Base-by-base conservation (phyloP, 2,113 vertebrate species). In the Anguilla rostrata region DNA sequence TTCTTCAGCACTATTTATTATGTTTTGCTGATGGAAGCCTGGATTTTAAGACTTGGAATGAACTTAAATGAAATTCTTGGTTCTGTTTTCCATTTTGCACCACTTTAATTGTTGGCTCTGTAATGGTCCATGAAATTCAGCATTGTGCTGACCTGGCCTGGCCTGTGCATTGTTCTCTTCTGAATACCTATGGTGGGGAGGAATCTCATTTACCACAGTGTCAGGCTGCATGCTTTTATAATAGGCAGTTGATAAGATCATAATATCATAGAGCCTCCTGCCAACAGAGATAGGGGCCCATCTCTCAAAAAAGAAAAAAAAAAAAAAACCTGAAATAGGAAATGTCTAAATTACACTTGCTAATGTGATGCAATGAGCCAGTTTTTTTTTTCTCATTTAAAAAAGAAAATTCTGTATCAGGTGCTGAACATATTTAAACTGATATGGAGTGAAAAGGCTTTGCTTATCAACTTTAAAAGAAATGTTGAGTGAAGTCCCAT, bases 301-400 rank as follows among this genome's bases (percentile, higher is more conserved):
- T 81, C 39, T 39, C 84, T 83, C 84, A 81, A 84, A 34, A 34
- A 34, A 34, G 34, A 34, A 34, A 34, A 34, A 34, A 34, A 89
- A 81, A 34, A 34, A 34, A 34, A 84, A 83, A 90, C 71, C 89
- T 87, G 88, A 92, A 93, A 92, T 87, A 90, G 91, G 86, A 94
- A 94, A 92, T 93, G 89, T 92, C 91, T 92, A 93, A 94, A 94
- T 94, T 93, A 93, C 91, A 93, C 92, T 94, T 93, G 93, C 89
- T 95, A 93, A 95, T 95, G 88, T 88, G 86, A 90, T 89, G 83
- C 90, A 87, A 89, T 46, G 78, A 88, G 80, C 39, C 80, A 84
- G 83, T 86, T 85, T 86, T 85, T 49, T 49, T 88, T 83, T 82
- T 81, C 60, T 66, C 34, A 1, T 56, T 66, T 66, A 22, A 66